Evolutionary conservation across 2,797 vertebrate genomes (phyloP), one percentile per base, ranked within the genome.

Genomic region (Halcyon chelicuti): DNA sequence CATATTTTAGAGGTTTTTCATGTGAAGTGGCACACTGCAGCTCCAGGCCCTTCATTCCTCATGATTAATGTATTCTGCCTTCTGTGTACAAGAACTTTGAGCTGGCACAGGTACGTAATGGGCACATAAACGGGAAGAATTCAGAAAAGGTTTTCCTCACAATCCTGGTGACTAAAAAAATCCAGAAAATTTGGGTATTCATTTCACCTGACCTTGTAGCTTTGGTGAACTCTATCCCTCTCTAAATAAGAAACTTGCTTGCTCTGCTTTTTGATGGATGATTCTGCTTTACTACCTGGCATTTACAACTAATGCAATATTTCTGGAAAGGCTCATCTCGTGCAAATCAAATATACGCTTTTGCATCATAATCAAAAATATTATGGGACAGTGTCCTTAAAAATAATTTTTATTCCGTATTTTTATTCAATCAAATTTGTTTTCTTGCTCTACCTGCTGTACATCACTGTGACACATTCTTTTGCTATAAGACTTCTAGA

Each of bases 11-110:
- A 80, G 19, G 37, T 62, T 91, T 95, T 76, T 90, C 75, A 65
- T 29, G 65, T 23, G 29, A 62, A 94, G 51, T 85, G 92, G 47
- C 54, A 88, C 44, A 39, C 31, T 76, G 71, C 65, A 76, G 49
- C 88, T 87, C 57, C 83, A 85, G 79, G 57, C n/a, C 39, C 74
- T 57, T 49, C 0, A 2, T 14, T 74, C 23, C 68, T 94, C 84
- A 83, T 92, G 79, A 93, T 94, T 96, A 93, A 93, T 91, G 73
- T 15, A 68, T 93, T 62, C 49, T 71, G 57, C 63, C 91, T 88
- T 84, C 77, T 73, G 44, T 39, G 47, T 84, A 31, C 1, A 0
- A 81, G 66, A 85, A 72, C 55, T 49, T 91, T 3, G 0, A 62
- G 44, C 76, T 73, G 76, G 76, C 2, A 8, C 66, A 82, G 76